Evolutionary conservation across 1,140 invertebrate genomes (phyloP), one percentile per base, ranked within the genome.

Genomic region (Drosophila pseudoobscura): DNA sequence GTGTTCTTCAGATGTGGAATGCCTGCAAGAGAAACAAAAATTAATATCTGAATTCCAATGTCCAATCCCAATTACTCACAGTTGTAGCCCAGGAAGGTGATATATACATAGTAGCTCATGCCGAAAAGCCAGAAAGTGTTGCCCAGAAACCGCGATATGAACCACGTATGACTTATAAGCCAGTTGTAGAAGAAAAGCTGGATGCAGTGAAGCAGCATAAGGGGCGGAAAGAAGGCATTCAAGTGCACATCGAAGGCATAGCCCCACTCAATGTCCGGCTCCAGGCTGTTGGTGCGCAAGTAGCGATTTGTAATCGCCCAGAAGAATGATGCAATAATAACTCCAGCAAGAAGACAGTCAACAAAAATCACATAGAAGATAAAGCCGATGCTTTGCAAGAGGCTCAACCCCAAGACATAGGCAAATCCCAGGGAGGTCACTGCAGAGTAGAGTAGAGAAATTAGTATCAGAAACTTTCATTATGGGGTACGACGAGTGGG

Each of bases 161-260:
- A 97, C 80, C 94, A 94, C 60, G 95, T 94, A 57, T 95, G 93
- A 79, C 93, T 94, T 52, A 98, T 95, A 46, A 98, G 92, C 90
- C 95, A 94, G 91, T 97, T 95, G 91, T 97, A 98, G 70, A 99
- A 95, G 80, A 98, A 94, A 45, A 99, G 93, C 92, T 98, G 97
- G 80, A 99, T 94, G 75, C 98, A 96, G 92, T 99, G 98, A 39
- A 99, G 93, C 75, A 99, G 95, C 62, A 99, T 95, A 22, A 99
- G 93, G 3, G 98, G 94, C 56, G 99, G 98, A 69, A 92, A 99
- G 92, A 98, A 98, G 6, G 99, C 98, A 93, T 99, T 99, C 62
- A 99, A 94, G 93, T 99, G 99, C 44, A 99, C 97, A 92, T 99
- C 99, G 93, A 99, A 99, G 29, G 97, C 96, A 92, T 99, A 99